phyloP scores from a whole-genome alignment of 1,140 invertebrate species.

The Drosophila punjabiensis region DNA sequence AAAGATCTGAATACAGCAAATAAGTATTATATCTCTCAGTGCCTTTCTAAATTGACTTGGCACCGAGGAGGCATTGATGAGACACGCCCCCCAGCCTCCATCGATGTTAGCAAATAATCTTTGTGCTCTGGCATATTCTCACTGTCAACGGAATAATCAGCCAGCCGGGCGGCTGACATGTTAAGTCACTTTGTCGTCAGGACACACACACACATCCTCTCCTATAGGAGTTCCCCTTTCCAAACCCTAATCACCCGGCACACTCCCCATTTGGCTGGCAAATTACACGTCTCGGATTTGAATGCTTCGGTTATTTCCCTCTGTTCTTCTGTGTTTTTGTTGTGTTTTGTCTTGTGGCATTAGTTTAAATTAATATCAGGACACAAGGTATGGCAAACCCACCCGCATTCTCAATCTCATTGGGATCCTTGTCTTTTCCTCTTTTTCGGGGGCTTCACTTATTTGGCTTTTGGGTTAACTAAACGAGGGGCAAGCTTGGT shows the following conservation, averaged over 20 bases:
- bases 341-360: conserved; percentile 49
- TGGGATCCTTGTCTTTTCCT: conserved; percentile 12
- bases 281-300: conserved; percentile 65
- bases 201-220: conserved; percentile 20
- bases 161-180: conserved; percentile 64
- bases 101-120: conserved; percentile 43
- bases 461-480: conserved; percentile 20
- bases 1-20: not conserved
- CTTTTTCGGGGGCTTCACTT: conserved; percentile 11
- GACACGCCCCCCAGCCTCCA: conserved; percentile 12
- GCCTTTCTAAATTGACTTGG: conserved; percentile 28
- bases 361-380: conserved; percentile 74
- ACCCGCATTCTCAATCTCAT: conserved; percentile 38
- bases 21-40: not conserved
- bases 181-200: conserved; percentile 71
- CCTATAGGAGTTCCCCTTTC: not conserved
- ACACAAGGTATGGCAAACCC: conserved; percentile 28
- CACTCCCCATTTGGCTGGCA: conserved; percentile 36
- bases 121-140: conserved; percentile 43
- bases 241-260: conserved; percentile 10
- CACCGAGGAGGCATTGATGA: conserved; percentile 50
- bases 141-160: conserved; percentile 75
- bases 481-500: conserved; percentile 8
- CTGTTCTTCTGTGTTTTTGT: conserved; percentile 22
- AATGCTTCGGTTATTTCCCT: conserved; percentile 54